Evolutionary conservation across 2,888 invertebrate species (phyloP).

Genomic region (Diplolepis rosae): DNA sequence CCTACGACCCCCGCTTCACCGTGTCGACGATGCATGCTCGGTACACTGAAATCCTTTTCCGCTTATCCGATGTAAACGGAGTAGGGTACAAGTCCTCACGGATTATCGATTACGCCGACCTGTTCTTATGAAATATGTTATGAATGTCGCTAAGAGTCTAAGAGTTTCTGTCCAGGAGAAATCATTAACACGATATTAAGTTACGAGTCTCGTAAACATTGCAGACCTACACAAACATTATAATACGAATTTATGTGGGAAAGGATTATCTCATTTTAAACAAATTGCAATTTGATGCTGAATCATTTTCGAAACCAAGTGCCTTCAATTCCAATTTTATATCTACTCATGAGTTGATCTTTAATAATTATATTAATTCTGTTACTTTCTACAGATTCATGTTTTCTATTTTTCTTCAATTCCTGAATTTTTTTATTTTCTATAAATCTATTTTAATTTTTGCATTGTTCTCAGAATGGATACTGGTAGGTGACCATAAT

Average conservation of each 20-base stretch:
- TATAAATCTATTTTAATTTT: no score
- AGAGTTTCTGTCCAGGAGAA: constrained; percentile 19
- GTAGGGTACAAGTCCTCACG: constrained; percentile 41
- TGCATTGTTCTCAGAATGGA: no score
- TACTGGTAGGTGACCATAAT: no score
- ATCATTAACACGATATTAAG: constrained; percentile 17
- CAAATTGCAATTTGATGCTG: no score
- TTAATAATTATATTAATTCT: no score
- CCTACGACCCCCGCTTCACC: constrained; percentile 45
- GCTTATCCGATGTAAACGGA: constrained; percentile 48
- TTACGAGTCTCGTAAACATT: constrained; percentile 27
- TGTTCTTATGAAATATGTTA: constrained; percentile 24
- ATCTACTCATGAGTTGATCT: no score
- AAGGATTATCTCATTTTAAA: neutral
- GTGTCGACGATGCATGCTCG: constrained; percentile 34
- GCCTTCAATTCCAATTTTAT: no score
- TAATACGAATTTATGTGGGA: neutral
- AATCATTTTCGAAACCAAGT: no score
- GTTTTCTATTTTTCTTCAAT: no score
- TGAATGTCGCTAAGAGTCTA: constrained; percentile 23
- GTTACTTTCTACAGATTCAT: no score
- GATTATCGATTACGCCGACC: constrained; percentile 43
- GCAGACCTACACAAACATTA: constrained; percentile 7
- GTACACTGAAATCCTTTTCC: constrained; percentile 51
- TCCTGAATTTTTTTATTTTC: no score